phyloP scores from a whole-genome alignment of 2,113 vertebrate genomes.

The Amazona guildingii region DNA sequence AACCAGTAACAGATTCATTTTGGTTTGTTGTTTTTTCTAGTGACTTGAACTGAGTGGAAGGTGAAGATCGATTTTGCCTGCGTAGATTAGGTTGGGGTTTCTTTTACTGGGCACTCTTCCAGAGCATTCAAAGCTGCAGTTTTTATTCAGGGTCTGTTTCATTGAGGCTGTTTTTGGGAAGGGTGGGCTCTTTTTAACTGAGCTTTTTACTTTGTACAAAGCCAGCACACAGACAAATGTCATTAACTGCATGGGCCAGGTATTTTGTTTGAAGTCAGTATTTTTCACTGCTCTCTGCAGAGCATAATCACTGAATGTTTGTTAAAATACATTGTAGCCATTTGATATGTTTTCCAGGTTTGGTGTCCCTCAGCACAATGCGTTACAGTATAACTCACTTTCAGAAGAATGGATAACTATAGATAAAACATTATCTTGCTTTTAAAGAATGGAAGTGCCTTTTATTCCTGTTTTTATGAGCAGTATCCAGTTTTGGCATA shows the following conservation, averaged over 20 bases:
- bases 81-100: neutral
- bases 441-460: neutral
- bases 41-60: neutral
- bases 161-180: neutral
- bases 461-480: slow-evolving; percentile 8
- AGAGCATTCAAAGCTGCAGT: neutral
- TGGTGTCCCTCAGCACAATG: neutral
- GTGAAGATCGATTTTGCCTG: neutral
- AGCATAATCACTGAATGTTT: neutral
- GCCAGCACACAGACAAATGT: neutral
- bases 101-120: neutral
- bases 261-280: neutral
- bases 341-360: neutral
- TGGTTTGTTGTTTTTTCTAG: neutral
- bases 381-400: neutral
- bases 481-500: neutral
- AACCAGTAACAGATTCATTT: neutral
- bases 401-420: neutral
- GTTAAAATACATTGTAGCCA: neutral
- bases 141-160: neutral
- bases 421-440: neutral
- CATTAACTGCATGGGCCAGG: neutral
- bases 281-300: neutral
- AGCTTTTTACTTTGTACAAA: neutral
- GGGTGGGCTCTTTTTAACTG: neutral